Percentiles rank a stretch among this genome's conserved stretches.
These are phyloP conservation scores for Microtus richardsoni DNA, from an alignment of 2,113 vertebrate species.

Conservation along the genomic window DNA sequence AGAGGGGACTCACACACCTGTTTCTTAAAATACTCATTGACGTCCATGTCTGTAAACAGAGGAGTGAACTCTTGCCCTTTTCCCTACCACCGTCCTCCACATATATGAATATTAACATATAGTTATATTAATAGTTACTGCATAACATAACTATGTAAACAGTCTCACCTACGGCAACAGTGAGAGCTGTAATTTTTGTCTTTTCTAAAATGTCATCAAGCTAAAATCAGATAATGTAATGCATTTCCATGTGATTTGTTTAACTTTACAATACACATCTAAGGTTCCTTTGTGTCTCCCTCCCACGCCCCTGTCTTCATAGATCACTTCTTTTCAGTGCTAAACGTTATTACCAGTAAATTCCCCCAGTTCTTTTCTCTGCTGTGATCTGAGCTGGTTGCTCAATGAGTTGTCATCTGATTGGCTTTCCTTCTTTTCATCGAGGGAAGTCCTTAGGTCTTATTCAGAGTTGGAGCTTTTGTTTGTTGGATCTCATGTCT, in stretches of 20 bases:
- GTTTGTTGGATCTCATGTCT: background rate
- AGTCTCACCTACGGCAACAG: background rate
- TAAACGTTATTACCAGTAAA: background rate
- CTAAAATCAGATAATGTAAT: background rate
- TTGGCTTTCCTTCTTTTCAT: background rate
- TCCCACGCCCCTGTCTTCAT: background rate
- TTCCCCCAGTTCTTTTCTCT: background rate
- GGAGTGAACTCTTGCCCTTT: background rate
- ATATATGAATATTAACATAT: background rate
- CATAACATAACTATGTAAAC: background rate
- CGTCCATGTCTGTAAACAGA: background rate
- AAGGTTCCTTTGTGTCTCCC: background rate
- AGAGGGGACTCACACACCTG: background rate
- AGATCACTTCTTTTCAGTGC: conserved; percentile 27
- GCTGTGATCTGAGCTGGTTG: background rate
- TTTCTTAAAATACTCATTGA: background rate
- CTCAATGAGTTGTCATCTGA: background rate
- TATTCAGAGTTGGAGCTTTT: conserved; percentile 22
- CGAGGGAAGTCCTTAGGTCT: background rate
- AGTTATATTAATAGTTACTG: background rate
- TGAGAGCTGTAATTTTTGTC: background rate
- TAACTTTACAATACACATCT: background rate
- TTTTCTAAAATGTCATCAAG: background rate
- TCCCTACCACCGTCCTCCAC: background rate
- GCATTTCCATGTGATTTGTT: background rate